Evolutionary conservation across 2,888 invertebrate species (phyloP), one percentile per base, ranked within the genome.

Genomic region (Microctonus aethiopoides): DNA sequence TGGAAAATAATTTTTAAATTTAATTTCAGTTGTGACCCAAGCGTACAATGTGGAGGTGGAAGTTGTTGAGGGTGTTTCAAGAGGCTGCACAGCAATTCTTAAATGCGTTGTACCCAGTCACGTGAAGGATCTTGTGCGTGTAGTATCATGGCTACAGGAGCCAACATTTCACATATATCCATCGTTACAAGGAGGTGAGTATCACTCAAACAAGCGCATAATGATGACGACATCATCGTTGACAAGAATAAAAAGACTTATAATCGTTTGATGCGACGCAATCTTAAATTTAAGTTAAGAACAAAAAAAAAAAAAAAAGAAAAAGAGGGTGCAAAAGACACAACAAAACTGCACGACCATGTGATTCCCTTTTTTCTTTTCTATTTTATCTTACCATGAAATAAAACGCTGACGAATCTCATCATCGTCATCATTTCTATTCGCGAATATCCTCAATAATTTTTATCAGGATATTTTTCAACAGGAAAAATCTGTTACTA

Each of bases 111-210:
- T 93, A 80, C 92, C 92, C 79, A 91, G 91, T 82, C 92, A 92
- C 86, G 92, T 92, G 79, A 92, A 91, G 87, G 92, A 93, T 87
- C 88, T 92, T 86, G 92, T 93, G 78, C 89, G 91, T 83, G 92
- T 93, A 76, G 92, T 92, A 79, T 92, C 92, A 70, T 93, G 93
- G 93, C 89, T 92, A 77, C 92, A 92, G 87, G 92, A 92, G 84
- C 92, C 92, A 71, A 89, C 91, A 75, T 91, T 92, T 87, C 91
- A 91, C 87, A 92, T 93, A 79, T 92, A 92, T 83, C 92, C 92
- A 76, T 92, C 92, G 72, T 87, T 92, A 70, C 92, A 92, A 89
- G 92, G 93, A 89, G 92, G 92, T 92, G 87, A 88, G 90, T 87
- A 41, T 68, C 34, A 68, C 39, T 56, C 56, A 0, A 54, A 2